Percentiles rank a stretch among this genome's conserved stretches.
Conservation (phyloP, 2,888 invertebrate genomes). For the Nymphalis polychloros region DNA sequence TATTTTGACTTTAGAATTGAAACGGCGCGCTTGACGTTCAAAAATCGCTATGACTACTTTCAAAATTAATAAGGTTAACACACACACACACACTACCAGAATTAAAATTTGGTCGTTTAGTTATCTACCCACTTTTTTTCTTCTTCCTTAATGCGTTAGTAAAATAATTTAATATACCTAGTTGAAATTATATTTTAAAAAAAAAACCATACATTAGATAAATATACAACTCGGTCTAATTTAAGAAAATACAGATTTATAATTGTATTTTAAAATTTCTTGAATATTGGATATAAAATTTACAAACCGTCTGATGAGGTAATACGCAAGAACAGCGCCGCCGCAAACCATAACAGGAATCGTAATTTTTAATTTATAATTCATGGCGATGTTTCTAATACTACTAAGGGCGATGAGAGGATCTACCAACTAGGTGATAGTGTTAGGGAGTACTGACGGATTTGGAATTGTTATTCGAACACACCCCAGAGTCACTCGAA, state of each 20-base stretch:
- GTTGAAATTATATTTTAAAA: not conserved
- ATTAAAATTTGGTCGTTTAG: slow-evolving; percentile 54
- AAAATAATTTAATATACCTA: no score
- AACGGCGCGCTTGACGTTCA: slow-evolving; percentile 33
- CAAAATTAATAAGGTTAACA: slow-evolving; percentile 17
- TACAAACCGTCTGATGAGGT: slow-evolving; percentile 81
- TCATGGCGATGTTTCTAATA: slow-evolving; percentile 61
- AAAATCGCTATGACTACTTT: slow-evolving; percentile 29
- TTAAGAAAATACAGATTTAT: not conserved
- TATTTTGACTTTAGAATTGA: slow-evolving; percentile 22
- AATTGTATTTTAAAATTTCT: not conserved
- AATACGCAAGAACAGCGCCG: slow-evolving; percentile 78
- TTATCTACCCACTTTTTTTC: slow-evolving; percentile 59
- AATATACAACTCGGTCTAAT: not conserved
- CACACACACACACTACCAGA: not conserved
- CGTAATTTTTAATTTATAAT: slow-evolving; percentile 77
- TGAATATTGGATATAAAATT: slow-evolving; percentile 29
- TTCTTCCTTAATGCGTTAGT: slow-evolving; percentile 4
- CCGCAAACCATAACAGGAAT: slow-evolving; percentile 78
- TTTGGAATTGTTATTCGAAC: slow-evolving; percentile 66
- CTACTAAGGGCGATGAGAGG: slow-evolving; percentile 46
- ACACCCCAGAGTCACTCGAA: slow-evolving; percentile 73
- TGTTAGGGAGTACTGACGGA: slow-evolving; percentile 59
- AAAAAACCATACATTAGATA: not conserved
- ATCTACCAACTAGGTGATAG: slow-evolving; percentile 53